A percentile compares a stretch with the other conserved stretches of the same genome.
Conservation (phyloP, 2,113 vertebrate genomes). For the Phaethornis superciliosus region DNA sequence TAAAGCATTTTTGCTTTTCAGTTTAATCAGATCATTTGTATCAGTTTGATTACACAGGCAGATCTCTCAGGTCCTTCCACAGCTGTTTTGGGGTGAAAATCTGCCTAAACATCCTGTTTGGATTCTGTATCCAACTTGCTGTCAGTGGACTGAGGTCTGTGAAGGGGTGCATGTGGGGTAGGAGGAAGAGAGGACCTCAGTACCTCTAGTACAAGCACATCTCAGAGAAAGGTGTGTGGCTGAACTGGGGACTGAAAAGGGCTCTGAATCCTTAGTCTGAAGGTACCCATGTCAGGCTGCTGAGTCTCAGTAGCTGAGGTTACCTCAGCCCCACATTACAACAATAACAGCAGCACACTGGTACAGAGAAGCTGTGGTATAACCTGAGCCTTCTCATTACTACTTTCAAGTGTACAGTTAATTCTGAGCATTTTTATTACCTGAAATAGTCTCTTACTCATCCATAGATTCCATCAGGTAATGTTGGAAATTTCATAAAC, state of each 20-base stretch:
- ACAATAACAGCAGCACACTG: fast-evolving
- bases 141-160: background rate
- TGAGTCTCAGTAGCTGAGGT: background rate
- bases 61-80: background rate
- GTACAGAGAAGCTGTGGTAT: background rate
- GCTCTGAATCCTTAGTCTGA: background rate
- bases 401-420: background rate
- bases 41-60: background rate
- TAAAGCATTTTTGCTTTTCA: background rate
- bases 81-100: background rate
- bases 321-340: background rate
- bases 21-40: background rate
- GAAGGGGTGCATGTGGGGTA: fast-evolving
- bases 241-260: background rate
- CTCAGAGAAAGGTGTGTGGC: background rate
- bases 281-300: background rate
- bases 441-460: background rate
- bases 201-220: background rate
- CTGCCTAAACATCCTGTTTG: background rate
- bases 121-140: fast-evolving
- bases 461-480: background rate
- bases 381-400: background rate
- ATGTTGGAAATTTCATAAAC: background rate
- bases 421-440: background rate
- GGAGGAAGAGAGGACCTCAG: background rate